Evolutionary conservation across 37 sponge, comb jelly and placozoan genomes (phyloP), one percentile per base, ranked within the genome.

Genomic region (Axinella damicornis): DNA sequence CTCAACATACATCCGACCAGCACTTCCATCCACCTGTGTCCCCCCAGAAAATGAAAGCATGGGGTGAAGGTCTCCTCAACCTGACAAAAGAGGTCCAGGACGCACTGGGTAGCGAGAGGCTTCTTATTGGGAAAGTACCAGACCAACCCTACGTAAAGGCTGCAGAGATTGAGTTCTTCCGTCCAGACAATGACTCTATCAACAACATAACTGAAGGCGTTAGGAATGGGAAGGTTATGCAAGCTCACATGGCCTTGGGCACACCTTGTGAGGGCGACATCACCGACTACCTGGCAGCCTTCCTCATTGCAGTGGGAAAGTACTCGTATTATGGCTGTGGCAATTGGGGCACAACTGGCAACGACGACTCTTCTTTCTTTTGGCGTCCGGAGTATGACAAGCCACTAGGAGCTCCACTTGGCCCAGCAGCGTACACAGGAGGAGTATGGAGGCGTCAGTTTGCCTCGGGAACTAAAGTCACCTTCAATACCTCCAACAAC

Each of bases 251-350:
- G n/a, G 64, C 65, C 28, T 13, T 77, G 11, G 20, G 25, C 14
- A 25, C 31, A 38, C 22, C 61, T 22, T 75, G 78, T 65, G 31
- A 27, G 52, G 66, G 81, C 6, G 80, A 82, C 34, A 52, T 88
- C 11, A 81, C 77, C 28, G 41, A 88, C 66, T 56, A 40, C 27
- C 33, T 88, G 24, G 89, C 89, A 31, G 83, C 89, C 9, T 88
- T 88, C 53, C 72, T 88, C 46, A 75, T 87, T 63, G 88, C 74
- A 65, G 83, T 83, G n/a, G 77, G 83, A 14, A 56, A 80, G 4
- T 71, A 80, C 36, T 63, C 69, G 18, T 81, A 82, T 41, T 82
- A 61, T 74, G 83, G 78, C 18, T 88, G 83, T 74, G 86, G 86
- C 16, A 54, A 69, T 25, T 76, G 78, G 77, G 12, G 46, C 24